These are phyloP conservation scores for Caenorhabditis sp. DNA, from an alignment of 2,888 invertebrate species.

Conservation along the genomic window DNA sequence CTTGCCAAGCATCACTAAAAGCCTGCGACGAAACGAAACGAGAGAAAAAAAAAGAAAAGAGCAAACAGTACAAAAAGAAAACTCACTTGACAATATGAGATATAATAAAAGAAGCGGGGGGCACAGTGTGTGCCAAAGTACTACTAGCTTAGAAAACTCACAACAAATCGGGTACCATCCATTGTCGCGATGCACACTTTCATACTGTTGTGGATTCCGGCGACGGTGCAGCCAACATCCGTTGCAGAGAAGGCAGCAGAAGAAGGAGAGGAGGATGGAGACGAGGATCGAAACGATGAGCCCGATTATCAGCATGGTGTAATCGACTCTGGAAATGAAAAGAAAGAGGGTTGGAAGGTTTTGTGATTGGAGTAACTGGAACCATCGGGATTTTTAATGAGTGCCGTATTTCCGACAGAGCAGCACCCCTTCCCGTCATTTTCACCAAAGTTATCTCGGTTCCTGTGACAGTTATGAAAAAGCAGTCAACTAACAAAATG, in stretches of 20 bases:
- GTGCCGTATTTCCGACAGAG: no score
- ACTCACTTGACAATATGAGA: slow-evolving; percentile 41
- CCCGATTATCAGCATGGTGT: slow-evolving; percentile 81
- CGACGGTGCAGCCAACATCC: slow-evolving; percentile 83
- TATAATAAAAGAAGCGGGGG: slow-evolving; percentile 18
- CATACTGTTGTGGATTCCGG: slow-evolving; percentile 82
- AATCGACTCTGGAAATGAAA: slow-evolving; percentile 77
- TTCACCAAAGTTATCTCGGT: no score
- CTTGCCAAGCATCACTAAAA: slow-evolving; percentile 32
- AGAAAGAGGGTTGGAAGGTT: not conserved
- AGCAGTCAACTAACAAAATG: no score
- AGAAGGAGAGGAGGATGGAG: slow-evolving; percentile 80
- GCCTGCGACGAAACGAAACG: slow-evolving; percentile 16
- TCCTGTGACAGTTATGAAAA: no score
- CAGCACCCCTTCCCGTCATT: no score
- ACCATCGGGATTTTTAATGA: not conserved
- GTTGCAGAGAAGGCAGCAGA: slow-evolving; percentile 82
- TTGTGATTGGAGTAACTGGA: not conserved
- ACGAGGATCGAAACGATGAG: slow-evolving; percentile 81
- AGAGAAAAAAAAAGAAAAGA: slow-evolving; percentile 15
- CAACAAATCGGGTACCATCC: slow-evolving; percentile 83
- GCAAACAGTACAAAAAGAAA: slow-evolving; percentile 50
- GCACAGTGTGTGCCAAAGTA: slow-evolving; percentile 51
- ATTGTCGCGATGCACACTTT: slow-evolving; percentile 77
- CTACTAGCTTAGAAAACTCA: slow-evolving; percentile 68